These are phyloP conservation scores for Oscheius sp. DNA, from an alignment of 2,888 invertebrate genomes.

Conservation along the genomic window DNA sequence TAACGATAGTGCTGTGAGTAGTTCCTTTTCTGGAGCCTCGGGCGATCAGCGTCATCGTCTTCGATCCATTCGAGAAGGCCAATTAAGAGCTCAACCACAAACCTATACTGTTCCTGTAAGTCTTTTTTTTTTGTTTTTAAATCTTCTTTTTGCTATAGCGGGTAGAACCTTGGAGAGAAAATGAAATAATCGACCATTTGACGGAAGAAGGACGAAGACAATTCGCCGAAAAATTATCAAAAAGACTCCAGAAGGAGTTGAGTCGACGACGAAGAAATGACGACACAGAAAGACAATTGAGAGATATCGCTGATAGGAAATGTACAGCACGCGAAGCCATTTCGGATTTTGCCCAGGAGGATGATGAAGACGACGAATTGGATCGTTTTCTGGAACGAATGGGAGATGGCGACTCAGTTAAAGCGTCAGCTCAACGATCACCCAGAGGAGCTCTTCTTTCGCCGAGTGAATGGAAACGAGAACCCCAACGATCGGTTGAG, in stretches of 20 bases:
- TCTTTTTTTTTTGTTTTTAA: neutral
- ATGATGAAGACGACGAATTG: conserved; percentile 58
- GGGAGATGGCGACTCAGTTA: conserved; percentile 6
- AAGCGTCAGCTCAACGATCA: conserved; percentile 14
- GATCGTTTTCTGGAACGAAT: conserved; percentile 37
- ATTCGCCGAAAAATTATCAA: conserved; percentile 42
- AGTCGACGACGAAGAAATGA: conserved; percentile 48
- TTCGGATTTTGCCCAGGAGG: conserved; percentile 40
- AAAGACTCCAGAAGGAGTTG: conserved; percentile 46
- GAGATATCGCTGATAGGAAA: conserved; percentile 51
- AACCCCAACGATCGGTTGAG: neutral
- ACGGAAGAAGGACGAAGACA: conserved; percentile 38
- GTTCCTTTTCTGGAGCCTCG: conserved; percentile 64
- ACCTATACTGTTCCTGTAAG: conserved; percentile 49
- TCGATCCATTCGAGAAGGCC: conserved; percentile 48
- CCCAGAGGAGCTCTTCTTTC: conserved; percentile 15
- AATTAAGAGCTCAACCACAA: conserved; percentile 42
- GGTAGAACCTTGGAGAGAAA: conserved; percentile 40
- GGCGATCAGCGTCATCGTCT: conserved; percentile 43
- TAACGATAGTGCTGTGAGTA: conserved; percentile 64
- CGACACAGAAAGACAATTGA: conserved; percentile 53
- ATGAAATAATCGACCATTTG: conserved; percentile 51
- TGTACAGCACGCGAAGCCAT: conserved; percentile 53
- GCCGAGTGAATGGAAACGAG: conserved; percentile 17
- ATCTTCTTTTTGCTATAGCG: conserved; percentile 31